phyloP scores from a whole-genome alignment of 1,140 invertebrate genomes.

The Brachionus manjavacas region DNA sequence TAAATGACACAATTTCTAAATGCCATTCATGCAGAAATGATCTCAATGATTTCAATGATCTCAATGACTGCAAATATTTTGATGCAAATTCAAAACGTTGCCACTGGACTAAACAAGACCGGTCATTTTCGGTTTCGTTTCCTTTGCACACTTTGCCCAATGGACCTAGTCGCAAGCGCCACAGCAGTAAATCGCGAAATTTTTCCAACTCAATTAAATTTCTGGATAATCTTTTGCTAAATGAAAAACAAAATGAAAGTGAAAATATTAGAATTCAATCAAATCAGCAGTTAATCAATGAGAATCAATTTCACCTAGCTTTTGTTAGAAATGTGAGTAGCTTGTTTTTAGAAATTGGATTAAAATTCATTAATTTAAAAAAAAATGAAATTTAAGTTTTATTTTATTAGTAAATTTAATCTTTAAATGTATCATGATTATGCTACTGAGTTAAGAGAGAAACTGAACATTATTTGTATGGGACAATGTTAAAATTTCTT shows the following conservation, averaged over 20 bases:
- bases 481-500: too few species aligned
- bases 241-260: background rate
- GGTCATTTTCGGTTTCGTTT: background rate
- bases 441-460: too few species aligned
- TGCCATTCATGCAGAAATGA: too few species aligned
- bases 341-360: too few species aligned
- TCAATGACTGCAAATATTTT: background rate
- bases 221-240: background rate
- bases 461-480: too few species aligned
- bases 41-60: too few species aligned
- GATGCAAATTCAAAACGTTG: background rate
- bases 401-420: too few species aligned
- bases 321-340: slow-evolving; percentile 31
- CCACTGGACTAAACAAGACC: background rate
- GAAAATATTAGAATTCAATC: background rate
- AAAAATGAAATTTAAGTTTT: too few species aligned
- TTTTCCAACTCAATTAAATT: background rate
- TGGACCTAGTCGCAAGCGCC: background rate
- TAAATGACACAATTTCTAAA: too few species aligned
- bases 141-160: background rate
- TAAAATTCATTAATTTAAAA: too few species aligned
- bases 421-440: too few species aligned
- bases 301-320: slow-evolving; percentile 32
- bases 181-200: too few species aligned
- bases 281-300: background rate